phyloP scores from a whole-genome alignment of 2,888 invertebrate species.

The Torymus tubicola region DNA sequence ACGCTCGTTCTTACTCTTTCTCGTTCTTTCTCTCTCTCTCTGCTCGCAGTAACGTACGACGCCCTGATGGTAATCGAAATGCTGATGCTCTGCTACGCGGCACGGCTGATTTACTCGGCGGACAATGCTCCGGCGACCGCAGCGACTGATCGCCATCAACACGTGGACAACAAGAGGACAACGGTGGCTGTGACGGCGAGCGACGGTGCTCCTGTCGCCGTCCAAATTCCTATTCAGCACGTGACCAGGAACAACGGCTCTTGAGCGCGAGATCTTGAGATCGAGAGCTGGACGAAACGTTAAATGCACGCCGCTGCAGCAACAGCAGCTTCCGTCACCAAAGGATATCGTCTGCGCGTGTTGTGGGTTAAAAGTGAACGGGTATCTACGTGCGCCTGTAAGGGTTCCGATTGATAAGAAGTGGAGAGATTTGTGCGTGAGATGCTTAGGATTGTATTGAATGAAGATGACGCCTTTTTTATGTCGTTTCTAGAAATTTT shows the following conservation, averaged over 20 bases:
- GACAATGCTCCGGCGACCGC: neutral
- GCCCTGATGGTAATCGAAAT: slow-evolving; percentile 83
- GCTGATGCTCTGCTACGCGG: slow-evolving; percentile 82
- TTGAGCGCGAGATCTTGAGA: neutral
- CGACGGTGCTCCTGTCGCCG: neutral
- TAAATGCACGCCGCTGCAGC: no score
- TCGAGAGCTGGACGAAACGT: neutral
- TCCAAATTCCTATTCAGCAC: slow-evolving; percentile 28
- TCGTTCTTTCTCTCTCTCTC: neutral
- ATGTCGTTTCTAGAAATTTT: no score
- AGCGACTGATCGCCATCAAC: slow-evolving; percentile 19
- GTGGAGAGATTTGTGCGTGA: no score
- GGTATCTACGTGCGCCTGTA: no score
- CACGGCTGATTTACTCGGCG: slow-evolving; percentile 80
- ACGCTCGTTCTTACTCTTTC: neutral
- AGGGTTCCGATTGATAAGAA: no score
- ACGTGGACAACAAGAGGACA: slow-evolving; percentile 6
- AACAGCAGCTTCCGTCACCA: no score
- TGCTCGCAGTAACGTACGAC: slow-evolving; percentile 83
- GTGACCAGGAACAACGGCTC: slow-evolving; percentile 10
- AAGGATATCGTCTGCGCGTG: no score
- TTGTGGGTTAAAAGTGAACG: no score
- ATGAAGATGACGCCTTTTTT: no score
- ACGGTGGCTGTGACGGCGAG: neutral
- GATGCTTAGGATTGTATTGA: no score